Base-by-base conservation (phyloP, 2,113 vertebrate species). In the Murina feae region DNA sequence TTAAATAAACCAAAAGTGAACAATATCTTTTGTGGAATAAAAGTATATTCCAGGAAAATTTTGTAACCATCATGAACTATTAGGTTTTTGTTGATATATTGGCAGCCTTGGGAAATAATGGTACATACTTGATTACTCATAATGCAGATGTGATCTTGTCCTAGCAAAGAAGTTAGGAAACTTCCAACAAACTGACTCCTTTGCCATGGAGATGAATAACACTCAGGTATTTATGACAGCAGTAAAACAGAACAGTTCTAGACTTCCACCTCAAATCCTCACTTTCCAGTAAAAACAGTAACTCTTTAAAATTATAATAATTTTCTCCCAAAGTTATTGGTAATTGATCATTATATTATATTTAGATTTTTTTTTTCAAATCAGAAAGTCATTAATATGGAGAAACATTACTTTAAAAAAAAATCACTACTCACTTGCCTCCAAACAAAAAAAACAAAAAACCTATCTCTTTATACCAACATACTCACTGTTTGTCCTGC, bases 361-460 rank as follows among this genome's bases (percentile, higher is more conserved):
- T 87, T 37, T 72, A 3, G 39, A 66, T 89, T 71, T 89, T 74
- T 86, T n/a, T 82, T 89, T 90, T 82, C n/a, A 92, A 81, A 25
- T 86, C 9, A 47, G 18, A 28, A 90, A 68, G 42, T 80, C 49
- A 71, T 84, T 60, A 60, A 80, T 32, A 75, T 4, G 86, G 23
- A 92, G 9, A 66, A 44, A 39, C 9, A 21, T 7, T 28, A 81
- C 80, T 72, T 68, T 94, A 16, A 28, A 4, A 8, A 25, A 60
- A 60, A 75, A 28, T 89, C 23, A 86, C 10, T 37, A 28, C 18
- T 44, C 49, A 86, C 6, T 58, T 90, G 28, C 14, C 25, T 81
- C 60, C 44, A 69, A 49, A 69, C 25, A 49, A 71, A 69, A 69
- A 21, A 68, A 76, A 44, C 21, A 44, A 18, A 51, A 49, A 53